Percentiles rank a stretch among this genome's conserved stretches.
Evolutionary conservation across 2,797 vertebrate species (phyloP).

Genomic region (Pitangus sulphuratus): DNA sequence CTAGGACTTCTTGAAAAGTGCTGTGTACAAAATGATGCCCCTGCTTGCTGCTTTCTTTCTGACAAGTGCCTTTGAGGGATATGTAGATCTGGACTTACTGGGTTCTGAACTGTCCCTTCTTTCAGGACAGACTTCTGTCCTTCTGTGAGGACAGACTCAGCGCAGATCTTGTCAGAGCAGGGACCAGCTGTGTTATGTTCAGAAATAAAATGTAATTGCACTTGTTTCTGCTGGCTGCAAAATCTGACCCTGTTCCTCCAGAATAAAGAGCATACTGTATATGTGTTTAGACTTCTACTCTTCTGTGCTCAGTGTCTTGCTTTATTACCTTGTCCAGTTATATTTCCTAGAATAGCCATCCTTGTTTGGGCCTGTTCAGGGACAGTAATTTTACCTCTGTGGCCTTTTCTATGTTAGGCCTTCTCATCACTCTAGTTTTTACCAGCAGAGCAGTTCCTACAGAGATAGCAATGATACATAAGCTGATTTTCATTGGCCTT

Average conservation of each 20-base stretch:
- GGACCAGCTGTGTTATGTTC: not conserved
- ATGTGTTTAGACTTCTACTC: not conserved
- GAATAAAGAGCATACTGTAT: not conserved
- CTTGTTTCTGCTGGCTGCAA: slow-evolving; percentile 1
- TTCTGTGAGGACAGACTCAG: not conserved
- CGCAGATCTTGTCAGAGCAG: not conserved
- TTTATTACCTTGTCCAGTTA: not conserved
- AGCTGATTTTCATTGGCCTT: not conserved
- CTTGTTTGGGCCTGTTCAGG: not conserved
- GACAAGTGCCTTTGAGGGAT: not conserved
- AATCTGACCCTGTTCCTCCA: not conserved
- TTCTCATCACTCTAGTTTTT: not conserved
- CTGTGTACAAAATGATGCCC: not conserved
- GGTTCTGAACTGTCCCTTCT: not conserved
- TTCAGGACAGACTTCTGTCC: not conserved
- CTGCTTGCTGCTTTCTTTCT: not conserved
- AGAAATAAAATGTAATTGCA: not conserved
- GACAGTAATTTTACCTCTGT: not conserved
- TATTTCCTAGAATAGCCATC: not conserved
- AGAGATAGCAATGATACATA: not conserved
- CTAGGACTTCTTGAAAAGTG: not conserved
- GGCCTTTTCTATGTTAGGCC: not conserved
- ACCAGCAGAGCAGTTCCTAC: not conserved
- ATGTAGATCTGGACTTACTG: not conserved
- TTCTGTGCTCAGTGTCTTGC: not conserved